A percentile compares a stretch with the other conserved stretches of the same genome.
These are phyloP conservation scores for Chlorodrepanis virens DNA, from an alignment of 2,113 vertebrate genomes.

Conservation along the genomic window DNA sequence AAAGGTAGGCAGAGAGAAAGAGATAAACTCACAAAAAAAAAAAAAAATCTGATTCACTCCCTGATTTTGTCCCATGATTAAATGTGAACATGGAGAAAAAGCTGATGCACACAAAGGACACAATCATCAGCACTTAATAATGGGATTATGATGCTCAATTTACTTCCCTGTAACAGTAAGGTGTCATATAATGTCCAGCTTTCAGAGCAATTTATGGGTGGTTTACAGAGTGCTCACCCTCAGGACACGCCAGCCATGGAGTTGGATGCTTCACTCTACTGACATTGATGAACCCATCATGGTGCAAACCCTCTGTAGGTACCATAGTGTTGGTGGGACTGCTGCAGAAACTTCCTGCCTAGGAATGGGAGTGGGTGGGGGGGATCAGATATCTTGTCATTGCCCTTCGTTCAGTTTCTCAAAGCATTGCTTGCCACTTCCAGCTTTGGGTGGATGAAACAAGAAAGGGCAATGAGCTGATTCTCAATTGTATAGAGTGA, in stretches of 20 bases:
- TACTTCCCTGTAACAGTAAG: not conserved
- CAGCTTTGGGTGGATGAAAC: not conserved
- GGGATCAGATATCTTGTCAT: not conserved
- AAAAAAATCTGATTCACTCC: not conserved
- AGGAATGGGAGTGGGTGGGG: not conserved
- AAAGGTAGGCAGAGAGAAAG: not conserved
- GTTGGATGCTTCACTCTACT: not conserved
- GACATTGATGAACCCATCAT: not conserved
- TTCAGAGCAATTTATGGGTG: not conserved
- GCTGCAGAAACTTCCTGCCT: not conserved
- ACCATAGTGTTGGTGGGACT: not conserved
- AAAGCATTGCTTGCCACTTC: not conserved
- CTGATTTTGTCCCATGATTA: not conserved
- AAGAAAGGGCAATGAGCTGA: not conserved
- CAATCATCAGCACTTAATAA: not conserved
- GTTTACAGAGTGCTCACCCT: not conserved
- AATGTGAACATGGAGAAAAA: not conserved
- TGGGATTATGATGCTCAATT: not conserved
- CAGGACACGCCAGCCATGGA: not conserved
- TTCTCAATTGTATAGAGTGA: not conserved
- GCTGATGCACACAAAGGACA: not conserved
- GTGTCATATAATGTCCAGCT: not conserved
- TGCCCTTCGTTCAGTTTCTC: not conserved
- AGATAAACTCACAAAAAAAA: not conserved
- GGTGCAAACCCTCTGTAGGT: not conserved